phyloP scores from a whole-genome alignment of 2,888 invertebrate species.

The Philereme transversata region DNA sequence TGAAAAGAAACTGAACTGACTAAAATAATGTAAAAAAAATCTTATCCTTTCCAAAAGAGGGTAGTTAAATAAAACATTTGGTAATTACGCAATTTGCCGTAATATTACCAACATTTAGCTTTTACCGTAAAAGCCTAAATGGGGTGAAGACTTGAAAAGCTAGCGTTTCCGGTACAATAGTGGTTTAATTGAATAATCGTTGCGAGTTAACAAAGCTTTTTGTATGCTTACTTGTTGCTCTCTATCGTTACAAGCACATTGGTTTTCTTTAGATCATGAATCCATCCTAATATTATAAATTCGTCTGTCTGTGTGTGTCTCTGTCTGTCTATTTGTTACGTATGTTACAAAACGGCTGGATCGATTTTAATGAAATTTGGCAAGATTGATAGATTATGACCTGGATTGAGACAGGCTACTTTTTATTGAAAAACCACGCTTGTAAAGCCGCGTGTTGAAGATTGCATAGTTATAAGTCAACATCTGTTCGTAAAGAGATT shows the following conservation, averaged over 20 bases:
- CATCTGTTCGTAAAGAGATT: no score
- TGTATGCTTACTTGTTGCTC: slow-evolving; percentile 65
- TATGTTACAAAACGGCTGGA: no score
- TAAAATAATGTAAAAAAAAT: no score
- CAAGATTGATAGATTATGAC: no score
- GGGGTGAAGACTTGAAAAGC: slow-evolving; percentile 8
- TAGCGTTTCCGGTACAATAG: slow-evolving; percentile 29
- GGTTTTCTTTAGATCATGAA: slow-evolving; percentile 2
- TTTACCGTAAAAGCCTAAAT: slow-evolving; percentile 15
- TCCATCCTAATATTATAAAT: slow-evolving; percentile 1
- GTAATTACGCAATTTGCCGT: slow-evolving; percentile 18
- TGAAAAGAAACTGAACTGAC: no score
- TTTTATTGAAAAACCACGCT: no score
- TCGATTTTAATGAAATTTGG: no score
- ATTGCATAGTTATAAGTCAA: no score
- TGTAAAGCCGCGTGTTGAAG: no score
- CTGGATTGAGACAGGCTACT: no score
- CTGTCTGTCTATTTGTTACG: no score
- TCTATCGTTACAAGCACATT: slow-evolving; percentile 27
- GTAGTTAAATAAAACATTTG: neutral
- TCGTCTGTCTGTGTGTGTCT: no score
- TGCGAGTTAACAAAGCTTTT: slow-evolving; percentile 45
- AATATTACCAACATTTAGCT: slow-evolving; percentile 24
- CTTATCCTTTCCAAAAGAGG: neutral
- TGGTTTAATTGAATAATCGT: slow-evolving; percentile 42